These are phyloP conservation scores for Julus scandinavius DNA, from an alignment of 2,888 invertebrate species.

Conservation along the genomic window DNA sequence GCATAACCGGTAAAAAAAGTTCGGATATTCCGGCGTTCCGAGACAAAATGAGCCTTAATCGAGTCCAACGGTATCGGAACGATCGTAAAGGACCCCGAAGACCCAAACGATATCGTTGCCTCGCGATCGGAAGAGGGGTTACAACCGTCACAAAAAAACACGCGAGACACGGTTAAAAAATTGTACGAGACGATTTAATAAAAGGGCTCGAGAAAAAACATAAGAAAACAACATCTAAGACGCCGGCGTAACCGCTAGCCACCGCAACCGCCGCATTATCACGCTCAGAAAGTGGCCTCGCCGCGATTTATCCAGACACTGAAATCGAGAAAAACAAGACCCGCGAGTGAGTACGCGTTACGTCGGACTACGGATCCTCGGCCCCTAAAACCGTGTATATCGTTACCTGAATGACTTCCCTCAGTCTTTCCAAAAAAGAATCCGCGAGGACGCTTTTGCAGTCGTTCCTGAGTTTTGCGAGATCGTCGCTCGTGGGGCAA, in stretches of 20 bases:
- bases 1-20: too few relatives aligned
- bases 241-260: neutral
- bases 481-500: neutral
- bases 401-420: constrained; percentile 17
- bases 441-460: neutral
- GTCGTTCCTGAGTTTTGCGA: neutral
- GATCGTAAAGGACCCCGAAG: too few relatives aligned
- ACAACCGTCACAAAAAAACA: too few relatives aligned
- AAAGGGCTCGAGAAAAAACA: too few relatives aligned
- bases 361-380: too few relatives aligned
- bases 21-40: too few relatives aligned
- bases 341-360: neutral
- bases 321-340: neutral
- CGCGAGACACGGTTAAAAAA: too few relatives aligned
- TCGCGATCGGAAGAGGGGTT: too few relatives aligned
- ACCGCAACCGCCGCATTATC: constrained; percentile 45
- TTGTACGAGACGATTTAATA: neutral
- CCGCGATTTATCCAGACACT: neutral
- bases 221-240: neutral
- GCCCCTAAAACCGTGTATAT: too few relatives aligned
- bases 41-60: too few relatives aligned
- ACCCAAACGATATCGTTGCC: too few relatives aligned
- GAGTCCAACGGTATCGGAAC: too few relatives aligned
- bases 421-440: constrained; percentile 30
- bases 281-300: constrained; percentile 30